A percentile compares a stretch with the other conserved stretches of the same genome.
Evolutionary conservation across 1,140 invertebrate genomes (phyloP).

Genomic region (Apis dorsata): DNA sequence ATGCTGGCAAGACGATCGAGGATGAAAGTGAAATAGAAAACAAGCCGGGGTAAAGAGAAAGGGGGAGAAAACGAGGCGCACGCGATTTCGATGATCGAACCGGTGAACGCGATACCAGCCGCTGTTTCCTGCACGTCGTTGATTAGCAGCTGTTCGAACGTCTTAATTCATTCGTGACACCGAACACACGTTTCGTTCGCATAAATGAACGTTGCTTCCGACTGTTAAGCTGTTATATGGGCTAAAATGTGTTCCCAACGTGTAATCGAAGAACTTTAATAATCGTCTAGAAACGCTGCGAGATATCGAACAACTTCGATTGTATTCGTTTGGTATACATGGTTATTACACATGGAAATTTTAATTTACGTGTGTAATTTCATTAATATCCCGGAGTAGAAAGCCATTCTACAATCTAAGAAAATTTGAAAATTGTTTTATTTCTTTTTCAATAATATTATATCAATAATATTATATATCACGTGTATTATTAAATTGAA

Average conservation of each 20-base stretch:
- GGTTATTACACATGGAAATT: too few relatives aligned
- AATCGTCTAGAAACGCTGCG: conserved; percentile 12
- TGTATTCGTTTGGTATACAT: too few relatives aligned
- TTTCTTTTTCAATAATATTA: too few relatives aligned
- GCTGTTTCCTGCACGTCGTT: background rate
- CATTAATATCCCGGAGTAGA: too few relatives aligned
- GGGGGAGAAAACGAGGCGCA: background rate
- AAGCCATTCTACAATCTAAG: too few relatives aligned
- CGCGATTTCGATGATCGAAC: background rate
- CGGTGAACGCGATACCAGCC: background rate
- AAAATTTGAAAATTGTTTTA: too few relatives aligned
- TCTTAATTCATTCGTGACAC: background rate
- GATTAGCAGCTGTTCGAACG: background rate
- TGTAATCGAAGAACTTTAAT: background rate
- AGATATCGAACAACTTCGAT: too few relatives aligned
- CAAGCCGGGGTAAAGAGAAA: conserved; percentile 3
- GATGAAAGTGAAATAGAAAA: conserved; percentile 27
- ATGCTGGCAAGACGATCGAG: background rate
- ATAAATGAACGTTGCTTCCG: background rate
- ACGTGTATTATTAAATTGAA: too few relatives aligned
- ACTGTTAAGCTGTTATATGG: background rate
- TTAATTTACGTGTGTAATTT: too few relatives aligned
- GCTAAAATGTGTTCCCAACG: background rate
- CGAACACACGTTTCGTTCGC: background rate
- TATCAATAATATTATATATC: too few relatives aligned